Conservation (phyloP, 1,140 invertebrate species). For the Pantala flavescens region DNA sequence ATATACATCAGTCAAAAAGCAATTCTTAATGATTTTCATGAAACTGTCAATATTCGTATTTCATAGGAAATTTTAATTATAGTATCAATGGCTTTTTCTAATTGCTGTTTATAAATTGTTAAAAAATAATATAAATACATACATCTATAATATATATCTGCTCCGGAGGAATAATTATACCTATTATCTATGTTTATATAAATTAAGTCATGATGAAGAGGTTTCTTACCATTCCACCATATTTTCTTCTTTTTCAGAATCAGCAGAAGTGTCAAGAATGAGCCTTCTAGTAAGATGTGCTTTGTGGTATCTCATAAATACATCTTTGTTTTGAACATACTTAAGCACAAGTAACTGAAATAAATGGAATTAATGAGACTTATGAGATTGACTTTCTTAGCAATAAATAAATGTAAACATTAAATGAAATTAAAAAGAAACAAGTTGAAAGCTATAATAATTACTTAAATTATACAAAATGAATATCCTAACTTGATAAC, state of each 20-base stretch:
- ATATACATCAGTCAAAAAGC: too few relatives aligned
- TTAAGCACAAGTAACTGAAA: conserved; percentile 84
- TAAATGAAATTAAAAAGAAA: conserved; percentile 20
- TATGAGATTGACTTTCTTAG: not conserved
- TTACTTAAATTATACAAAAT: too few relatives aligned
- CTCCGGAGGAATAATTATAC: too few relatives aligned
- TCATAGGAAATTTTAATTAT: too few relatives aligned
- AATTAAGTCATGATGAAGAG: not conserved
- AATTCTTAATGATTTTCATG: too few relatives aligned
- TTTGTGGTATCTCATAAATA: conserved; percentile 99
- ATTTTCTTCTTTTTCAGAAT: conserved; percentile 98
- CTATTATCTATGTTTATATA: too few relatives aligned
- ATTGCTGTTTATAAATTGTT: too few relatives aligned
- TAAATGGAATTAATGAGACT: conserved; percentile 15
- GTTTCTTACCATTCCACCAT: conserved; percentile 86
- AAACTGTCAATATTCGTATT: too few relatives aligned
- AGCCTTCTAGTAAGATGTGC: conserved; percentile 92
- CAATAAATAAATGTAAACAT: conserved; percentile 17
- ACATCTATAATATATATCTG: too few relatives aligned
- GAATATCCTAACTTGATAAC: conserved; percentile 27
- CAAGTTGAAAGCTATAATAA: too few relatives aligned
- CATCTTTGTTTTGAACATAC: conserved; percentile 99
- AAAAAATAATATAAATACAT: too few relatives aligned
- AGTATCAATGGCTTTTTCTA: too few relatives aligned
- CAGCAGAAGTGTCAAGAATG: conserved; percentile 91